A percentile compares a stretch with the other conserved stretches of the same genome.
Conservation (phyloP, 2,113 vertebrate genomes). For the Percina caprodes region DNA sequence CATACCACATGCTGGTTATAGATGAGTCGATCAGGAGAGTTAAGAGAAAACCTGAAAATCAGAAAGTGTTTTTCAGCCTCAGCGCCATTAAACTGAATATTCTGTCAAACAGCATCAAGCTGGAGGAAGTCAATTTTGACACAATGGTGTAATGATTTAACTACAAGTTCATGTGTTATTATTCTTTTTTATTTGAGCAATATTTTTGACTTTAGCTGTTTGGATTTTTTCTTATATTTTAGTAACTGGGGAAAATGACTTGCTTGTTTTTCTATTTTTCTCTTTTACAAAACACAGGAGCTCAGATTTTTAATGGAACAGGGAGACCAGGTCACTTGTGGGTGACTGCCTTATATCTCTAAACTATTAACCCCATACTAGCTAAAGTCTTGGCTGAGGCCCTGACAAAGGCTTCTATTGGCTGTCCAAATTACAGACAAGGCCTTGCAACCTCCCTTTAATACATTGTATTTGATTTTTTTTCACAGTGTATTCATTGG, state of each 20-base stretch:
- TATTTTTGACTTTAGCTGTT: neutral
- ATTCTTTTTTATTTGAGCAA: constrained; percentile 16
- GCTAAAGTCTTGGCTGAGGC: neutral
- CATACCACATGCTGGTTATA: constrained; percentile 46
- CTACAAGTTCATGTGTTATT: neutral
- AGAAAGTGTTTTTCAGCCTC: constrained; percentile 24
- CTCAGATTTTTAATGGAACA: constrained; percentile 6
- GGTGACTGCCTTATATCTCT: neutral
- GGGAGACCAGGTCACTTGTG: constrained; percentile 16
- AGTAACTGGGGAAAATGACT: neutral
- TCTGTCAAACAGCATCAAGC: constrained; percentile 37
- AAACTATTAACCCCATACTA: constrained; percentile 4
- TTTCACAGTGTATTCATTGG: neutral
- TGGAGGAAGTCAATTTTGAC: constrained; percentile 3
- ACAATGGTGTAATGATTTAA: constrained; percentile 24
- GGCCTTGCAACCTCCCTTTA: neutral
- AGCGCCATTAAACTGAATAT: constrained; percentile 25
- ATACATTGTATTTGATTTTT: neutral
- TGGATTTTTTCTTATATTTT: constrained; percentile 1
- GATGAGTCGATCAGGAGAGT: constrained; percentile 36
- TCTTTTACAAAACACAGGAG: neutral
- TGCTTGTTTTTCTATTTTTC: constrained; percentile 19
- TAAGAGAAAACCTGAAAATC: constrained; percentile 41
- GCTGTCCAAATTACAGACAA: neutral
- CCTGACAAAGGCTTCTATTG: neutral